Conservation (phyloP, 2,113 vertebrate species). For the Porphyrio hochstetteri region DNA sequence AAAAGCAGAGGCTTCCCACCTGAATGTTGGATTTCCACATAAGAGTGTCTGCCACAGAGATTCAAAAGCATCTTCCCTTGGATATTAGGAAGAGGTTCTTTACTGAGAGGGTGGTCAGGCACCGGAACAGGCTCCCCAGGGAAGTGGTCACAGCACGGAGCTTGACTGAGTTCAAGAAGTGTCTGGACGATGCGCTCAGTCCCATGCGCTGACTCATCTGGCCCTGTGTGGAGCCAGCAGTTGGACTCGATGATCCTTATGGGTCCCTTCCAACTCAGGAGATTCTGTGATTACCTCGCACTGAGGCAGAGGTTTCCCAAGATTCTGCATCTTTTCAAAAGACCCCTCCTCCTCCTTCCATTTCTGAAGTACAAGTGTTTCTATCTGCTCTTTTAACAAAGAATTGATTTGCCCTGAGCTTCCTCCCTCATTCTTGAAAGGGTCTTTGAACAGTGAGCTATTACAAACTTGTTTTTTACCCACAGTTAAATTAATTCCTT, state of each 20-base stretch:
- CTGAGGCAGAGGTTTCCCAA: not conserved
- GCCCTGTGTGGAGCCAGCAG: too few relatives aligned
- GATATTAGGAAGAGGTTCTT: too few relatives aligned
- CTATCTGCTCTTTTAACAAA: not conserved
- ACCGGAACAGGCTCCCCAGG: too few relatives aligned
- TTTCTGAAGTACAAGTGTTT: not conserved
- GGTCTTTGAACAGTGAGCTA: not conserved
- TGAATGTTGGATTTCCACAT: not conserved
- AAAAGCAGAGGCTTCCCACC: not conserved
- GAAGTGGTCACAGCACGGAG: too few relatives aligned
- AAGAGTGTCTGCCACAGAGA: not conserved
- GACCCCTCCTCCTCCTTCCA: not conserved
- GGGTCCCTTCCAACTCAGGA: too few relatives aligned
- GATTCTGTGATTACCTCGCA: too few relatives aligned
- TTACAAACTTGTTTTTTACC: not conserved
- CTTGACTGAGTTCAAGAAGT: too few relatives aligned
- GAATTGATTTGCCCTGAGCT: not conserved
- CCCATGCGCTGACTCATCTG: too few relatives aligned
- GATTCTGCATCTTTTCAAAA: not conserved
- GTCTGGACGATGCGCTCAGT: too few relatives aligned
- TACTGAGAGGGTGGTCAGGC: too few relatives aligned
- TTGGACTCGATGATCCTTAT: too few relatives aligned
- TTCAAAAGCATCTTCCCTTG: not conserved
- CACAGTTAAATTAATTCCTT: not conserved
- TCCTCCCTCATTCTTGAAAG: not conserved